Conservation (phyloP, 2,888 invertebrate species). For the Plutella xylostella region DNA sequence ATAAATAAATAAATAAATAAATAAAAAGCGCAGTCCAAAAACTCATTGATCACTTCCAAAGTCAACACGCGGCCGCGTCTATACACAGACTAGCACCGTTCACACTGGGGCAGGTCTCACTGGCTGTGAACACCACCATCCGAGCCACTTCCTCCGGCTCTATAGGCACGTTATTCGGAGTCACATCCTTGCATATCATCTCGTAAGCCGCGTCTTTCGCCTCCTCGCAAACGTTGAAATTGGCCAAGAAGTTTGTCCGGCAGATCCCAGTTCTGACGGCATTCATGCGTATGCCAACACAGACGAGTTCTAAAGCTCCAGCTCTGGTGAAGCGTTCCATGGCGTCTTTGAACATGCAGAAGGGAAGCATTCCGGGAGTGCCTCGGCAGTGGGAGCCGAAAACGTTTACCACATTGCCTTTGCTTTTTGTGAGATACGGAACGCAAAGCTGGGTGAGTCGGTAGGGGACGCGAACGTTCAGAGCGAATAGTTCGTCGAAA, state of each 20-base stretch:
- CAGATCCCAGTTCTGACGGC: slow-evolving; percentile 42
- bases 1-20: neutral
- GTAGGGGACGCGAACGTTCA: slow-evolving; percentile 41
- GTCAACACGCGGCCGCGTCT: slow-evolving; percentile 27
- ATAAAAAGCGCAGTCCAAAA: neutral
- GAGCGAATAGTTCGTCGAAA: slow-evolving; percentile 36
- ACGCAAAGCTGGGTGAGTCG: slow-evolving; percentile 36
- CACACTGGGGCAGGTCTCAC: slow-evolving; percentile 33
- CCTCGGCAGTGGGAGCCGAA: slow-evolving; percentile 31
- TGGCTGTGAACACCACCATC: slow-evolving; percentile 38
- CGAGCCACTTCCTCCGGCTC: slow-evolving; percentile 42
- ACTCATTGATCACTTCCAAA: neutral
- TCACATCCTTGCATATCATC: slow-evolving; percentile 23
- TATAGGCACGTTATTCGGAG: slow-evolving; percentile 34
- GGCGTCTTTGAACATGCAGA: slow-evolving; percentile 35
- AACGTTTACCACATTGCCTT: slow-evolving; percentile 41
- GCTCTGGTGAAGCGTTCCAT: slow-evolving; percentile 38
- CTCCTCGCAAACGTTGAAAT: slow-evolving; percentile 35
- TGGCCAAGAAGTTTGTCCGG: slow-evolving; percentile 37
- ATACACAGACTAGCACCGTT: slow-evolving; percentile 33
- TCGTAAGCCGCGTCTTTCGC: slow-evolving; percentile 30
- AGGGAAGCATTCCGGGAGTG: slow-evolving; percentile 36
- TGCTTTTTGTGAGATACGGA: slow-evolving; percentile 33
- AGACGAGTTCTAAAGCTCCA: slow-evolving; percentile 35
- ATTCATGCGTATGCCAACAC: slow-evolving; percentile 42